Conservation (phyloP, 2,113 vertebrate species). For the Eulemur rufifrons region DNA sequence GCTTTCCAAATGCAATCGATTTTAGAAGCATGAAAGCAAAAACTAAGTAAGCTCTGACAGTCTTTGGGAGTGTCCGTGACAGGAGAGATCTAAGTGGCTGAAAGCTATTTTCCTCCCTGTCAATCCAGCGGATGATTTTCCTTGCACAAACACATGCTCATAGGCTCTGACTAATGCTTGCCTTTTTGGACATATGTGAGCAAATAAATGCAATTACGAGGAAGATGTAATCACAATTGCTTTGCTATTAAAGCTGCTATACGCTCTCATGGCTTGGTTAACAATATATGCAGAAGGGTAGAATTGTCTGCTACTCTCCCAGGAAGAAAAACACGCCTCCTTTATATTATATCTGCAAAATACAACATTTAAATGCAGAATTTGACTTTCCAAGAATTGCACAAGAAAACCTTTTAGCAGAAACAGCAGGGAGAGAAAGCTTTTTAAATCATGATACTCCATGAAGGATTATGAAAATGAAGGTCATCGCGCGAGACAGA, state of each 20-base stretch:
- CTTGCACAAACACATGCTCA: conserved; percentile 76
- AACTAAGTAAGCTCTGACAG: conserved; percentile 69
- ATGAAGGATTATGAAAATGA: conserved; percentile 91
- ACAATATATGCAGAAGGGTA: conserved; percentile 72
- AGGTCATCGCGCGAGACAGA: conserved; percentile 85
- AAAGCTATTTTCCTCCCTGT: conserved; percentile 80
- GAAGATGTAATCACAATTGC: conserved; percentile 83
- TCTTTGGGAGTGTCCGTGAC: conserved; percentile 77
- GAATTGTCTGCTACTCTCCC: conserved; percentile 71
- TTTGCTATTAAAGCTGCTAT: conserved; percentile 80
- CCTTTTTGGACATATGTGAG: conserved; percentile 81
- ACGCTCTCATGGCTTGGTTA: conserved; percentile 76
- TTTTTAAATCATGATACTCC: conserved; percentile 87
- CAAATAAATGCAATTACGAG: conserved; percentile 87
- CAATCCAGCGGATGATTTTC: conserved; percentile 78
- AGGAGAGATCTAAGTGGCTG: conserved; percentile 79
- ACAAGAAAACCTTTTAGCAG: conserved; percentile 88
- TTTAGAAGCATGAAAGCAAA: conserved; percentile 78
- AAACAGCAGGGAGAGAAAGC: conserved; percentile 88
- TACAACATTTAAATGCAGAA: conserved; percentile 89
- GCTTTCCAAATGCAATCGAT: conserved; percentile 79
- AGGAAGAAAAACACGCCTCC: conserved; percentile 65
- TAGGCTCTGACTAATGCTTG: conserved; percentile 74
- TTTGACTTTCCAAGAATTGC: conserved; percentile 86
- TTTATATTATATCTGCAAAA: conserved; percentile 84